Base-by-base conservation (phyloP, 2,888 invertebrate genomes). In the Lycia hirtaria region DNA sequence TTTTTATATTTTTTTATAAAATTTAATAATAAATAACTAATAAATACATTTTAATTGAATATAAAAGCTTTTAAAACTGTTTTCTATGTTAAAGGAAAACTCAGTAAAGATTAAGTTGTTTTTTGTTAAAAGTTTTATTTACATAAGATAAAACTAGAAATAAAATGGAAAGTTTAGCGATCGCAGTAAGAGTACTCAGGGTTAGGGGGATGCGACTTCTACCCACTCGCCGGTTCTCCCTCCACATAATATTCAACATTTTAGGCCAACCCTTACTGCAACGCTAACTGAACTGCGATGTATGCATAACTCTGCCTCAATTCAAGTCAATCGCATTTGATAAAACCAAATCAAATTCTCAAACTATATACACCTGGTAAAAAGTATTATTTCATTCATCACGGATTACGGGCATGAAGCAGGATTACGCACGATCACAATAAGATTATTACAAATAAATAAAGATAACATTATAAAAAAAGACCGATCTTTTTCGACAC, bases 101-200 rank as follows among this genome's bases (percentile, higher is more conserved):
- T 73, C 71, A 78, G 71, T 74, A 78, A 80, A 79, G 68, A 78
- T 75, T 72, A 24, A 49, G 41, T 62, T 41, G 59, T 64, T 64
- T 64, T 68, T 74, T 80, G 80, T 79, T 75, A 80, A 81, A 87
- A 85, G 85, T 81, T 88, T 87, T 89, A 89, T 89, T 89, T 89
- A 89, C 88, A 88, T 88, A 87, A 88, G 85, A 86, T 87, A 81
- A 71, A 72, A 81, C 80, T 78, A 83, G 74, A 79, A 76, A 75
- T 71, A 73, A 78, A 80, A 82, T 80, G 76, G 76, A 82, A 81
- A 81, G 82, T 80, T 83, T 73, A 83, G 82, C 80, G 69, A 71
- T 76, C 70, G 76, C 69, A 76, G 68, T 67, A 64, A 71, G 67
- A 62, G 65, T 64, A 65, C 56, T 66, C 69, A 69, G 72, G 61